Base-by-base conservation (phyloP, 2,797 vertebrate genomes). In the Harpagifer antarcticus region DNA sequence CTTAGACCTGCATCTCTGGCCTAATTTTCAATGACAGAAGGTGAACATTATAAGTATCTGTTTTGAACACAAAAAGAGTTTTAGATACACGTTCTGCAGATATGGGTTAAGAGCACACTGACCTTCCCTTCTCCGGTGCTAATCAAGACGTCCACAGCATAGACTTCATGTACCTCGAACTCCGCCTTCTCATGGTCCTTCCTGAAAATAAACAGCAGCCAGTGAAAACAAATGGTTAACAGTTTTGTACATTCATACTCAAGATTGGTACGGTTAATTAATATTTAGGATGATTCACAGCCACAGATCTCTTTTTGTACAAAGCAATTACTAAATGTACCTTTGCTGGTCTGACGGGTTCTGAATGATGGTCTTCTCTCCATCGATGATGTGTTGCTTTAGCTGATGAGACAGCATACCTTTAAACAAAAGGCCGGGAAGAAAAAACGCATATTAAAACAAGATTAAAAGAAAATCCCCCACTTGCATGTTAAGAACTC, bases 111-210 rank as follows among this genome's bases (percentile, higher is more conserved):
- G 4, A 61, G 8, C 16, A 65, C 63, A 70, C 93, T 87, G 68
- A 98, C 97, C 96, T 99, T 99, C 15, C 98, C 98, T 85, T 99
- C 97, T 81, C 98, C 98, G 3, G 96, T 97, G 94, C 98, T 99
- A 81, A 99, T 94, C 0, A 99, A 95, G 73, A 99, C 97, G 6
- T 98, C 98, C 31, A 99, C 96, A 55, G 98, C 98, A n/a, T 98
- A 99, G 60, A 99, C 98, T 92, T 99, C 97, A 59, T 99, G 98
- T 27, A 99, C 98, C 88, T 99, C 97, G 81, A 99, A 99, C 81
- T 98, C 97, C 4, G 97, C 97, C 82, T 99, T 99, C 94, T 99
- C 97, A 0, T 99, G 98, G 94, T 99, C 98, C 93, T 98, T 99
- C 92, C 98, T 99, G 74, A 31, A 57, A 74, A 58, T 15, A 3